A percentile compares a stretch with the other conserved stretches of the same genome.
Conservation (phyloP, 2,113 vertebrate species). For the Xiphophorus hellerii region DNA sequence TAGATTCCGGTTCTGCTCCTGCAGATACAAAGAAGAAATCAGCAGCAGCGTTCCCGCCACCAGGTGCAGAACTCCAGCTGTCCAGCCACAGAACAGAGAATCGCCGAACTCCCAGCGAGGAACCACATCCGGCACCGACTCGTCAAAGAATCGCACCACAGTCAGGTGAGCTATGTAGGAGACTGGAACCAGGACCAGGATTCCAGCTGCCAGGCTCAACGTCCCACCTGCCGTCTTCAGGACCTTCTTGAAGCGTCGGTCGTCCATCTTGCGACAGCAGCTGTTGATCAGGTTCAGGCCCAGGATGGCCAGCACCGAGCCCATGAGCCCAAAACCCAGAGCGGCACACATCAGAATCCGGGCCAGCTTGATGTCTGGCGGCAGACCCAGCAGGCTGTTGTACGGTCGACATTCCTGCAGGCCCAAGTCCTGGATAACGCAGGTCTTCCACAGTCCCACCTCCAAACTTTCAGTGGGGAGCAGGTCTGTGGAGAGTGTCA, state of each 20-base stretch:
- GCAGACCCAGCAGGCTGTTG: conserved; percentile 60
- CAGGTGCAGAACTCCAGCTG: conserved; percentile 66
- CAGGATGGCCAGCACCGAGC: conserved; percentile 65
- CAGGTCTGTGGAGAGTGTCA: conserved; percentile 71
- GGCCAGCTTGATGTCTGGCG: conserved; percentile 61
- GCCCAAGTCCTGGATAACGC: conserved; percentile 66
- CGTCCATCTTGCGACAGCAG: conserved; percentile 42
- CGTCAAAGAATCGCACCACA: conserved; percentile 63
- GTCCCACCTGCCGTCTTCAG: conserved; percentile 44
- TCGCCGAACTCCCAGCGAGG: conserved; percentile 76
- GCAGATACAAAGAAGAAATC: conserved; percentile 56
- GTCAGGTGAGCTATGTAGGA: conserved; percentile 67
- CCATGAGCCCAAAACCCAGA: conserved; percentile 47
- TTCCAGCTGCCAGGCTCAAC: conserved; percentile 54
- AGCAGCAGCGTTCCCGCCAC: conserved; percentile 71
- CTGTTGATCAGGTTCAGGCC: conserved; percentile 65
- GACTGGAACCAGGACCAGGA: conserved; percentile 67
- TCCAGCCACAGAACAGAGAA: conserved; percentile 77
- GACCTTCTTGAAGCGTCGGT: conserved; percentile 55
- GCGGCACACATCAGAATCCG: conserved; percentile 63
- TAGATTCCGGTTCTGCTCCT: neutral
- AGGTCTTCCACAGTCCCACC: conserved; percentile 79
- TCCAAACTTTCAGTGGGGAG: conserved; percentile 68
- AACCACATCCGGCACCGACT: conserved; percentile 51
- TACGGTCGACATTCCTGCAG: conserved; percentile 62